These are phyloP conservation scores for Mycetomoellerius zeteki DNA, from an alignment of 1,140 invertebrate species.

Conservation along the genomic window DNA sequence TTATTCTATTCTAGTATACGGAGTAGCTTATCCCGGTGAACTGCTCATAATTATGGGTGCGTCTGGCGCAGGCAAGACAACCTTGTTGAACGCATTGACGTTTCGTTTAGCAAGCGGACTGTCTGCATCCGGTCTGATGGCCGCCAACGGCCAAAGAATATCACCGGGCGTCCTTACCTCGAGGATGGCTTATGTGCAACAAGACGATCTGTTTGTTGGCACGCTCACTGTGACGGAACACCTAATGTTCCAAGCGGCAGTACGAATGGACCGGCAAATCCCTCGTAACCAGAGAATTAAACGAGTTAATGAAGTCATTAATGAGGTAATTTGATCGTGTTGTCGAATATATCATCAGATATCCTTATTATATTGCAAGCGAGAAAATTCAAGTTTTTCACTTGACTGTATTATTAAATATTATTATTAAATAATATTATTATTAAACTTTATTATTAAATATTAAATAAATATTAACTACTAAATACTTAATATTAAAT, in stretches of 20 bases:
- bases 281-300: conserved; percentile 92
- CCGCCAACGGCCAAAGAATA: conserved; percentile 91
- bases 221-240: conserved; percentile 97
- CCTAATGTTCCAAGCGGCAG: conserved; percentile 95
- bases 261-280: conserved; percentile 96
- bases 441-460: too few relatives aligned
- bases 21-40: conserved; percentile 95
- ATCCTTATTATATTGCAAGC: not conserved
- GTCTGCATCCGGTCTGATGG: conserved; percentile 90
- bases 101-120: conserved; percentile 91
- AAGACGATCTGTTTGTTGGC: conserved; percentile 97
- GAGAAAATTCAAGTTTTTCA: not conserved
- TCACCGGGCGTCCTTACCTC: conserved; percentile 90
- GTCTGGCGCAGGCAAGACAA: conserved; percentile 98
- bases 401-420: not conserved
- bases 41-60: conserved; percentile 97
- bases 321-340: conserved; percentile 89
- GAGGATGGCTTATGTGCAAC: conserved; percentile 97
- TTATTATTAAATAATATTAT: too few relatives aligned
- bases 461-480: too few relatives aligned
- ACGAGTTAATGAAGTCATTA: conserved; percentile 96
- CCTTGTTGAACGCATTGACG: conserved; percentile 96
- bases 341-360: not conserved
- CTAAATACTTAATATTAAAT: too few relatives aligned
- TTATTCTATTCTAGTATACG: conserved; percentile 94